Base-by-base conservation (phyloP, 2,113 vertebrate species). In the Cromileptes altivelis region DNA sequence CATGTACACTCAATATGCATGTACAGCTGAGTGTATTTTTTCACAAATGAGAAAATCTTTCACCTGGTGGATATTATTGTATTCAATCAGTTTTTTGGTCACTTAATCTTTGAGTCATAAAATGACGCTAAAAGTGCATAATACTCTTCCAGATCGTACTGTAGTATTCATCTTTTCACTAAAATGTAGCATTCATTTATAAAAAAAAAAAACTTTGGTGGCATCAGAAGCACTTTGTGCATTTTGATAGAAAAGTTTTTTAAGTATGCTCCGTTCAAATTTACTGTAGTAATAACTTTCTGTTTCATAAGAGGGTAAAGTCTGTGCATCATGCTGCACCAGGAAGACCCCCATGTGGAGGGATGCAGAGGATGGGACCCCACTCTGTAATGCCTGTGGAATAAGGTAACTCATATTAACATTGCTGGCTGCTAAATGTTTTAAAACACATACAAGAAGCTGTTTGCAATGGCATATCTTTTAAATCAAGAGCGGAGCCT, bases 381-480 rank as follows among this genome's bases (percentile, higher is more conserved):
- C 97, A 0, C 96, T 97, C 27, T 98, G 97, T 73, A 98, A 98
- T 15, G 97, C 97, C 23, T 98, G 97, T 89, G 97, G 97, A 2
- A 98, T 98, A 94, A 96, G 97, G 97, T 98, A 90, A 3, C 12
- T 70, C 25, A 58, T 12, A 33, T 6, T 27, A 19, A 25, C 8
- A 1, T 42, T 47, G 23, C 21, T 73, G 4, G 4, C 37, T 76
- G 14, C 23, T 58, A 10, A 68, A 13, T 27, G 19, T 63, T 60
- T 42, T 53, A 14, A 0, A 49, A 55, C 33, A 40, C 19, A 40
- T 4, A 60, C 23, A 19, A 65, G 3, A 61, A 53, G n/a, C 40
- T 65, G 69, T 25, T 15, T 18, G 23, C 37, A 13, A 49, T 8
- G 21, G 4, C 63, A 70, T 19, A 57, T 62, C 12, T 70, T 0